These are phyloP conservation scores for Hyppa rectilinea DNA, from an alignment of 2,888 invertebrate species.

Conservation along the genomic window DNA sequence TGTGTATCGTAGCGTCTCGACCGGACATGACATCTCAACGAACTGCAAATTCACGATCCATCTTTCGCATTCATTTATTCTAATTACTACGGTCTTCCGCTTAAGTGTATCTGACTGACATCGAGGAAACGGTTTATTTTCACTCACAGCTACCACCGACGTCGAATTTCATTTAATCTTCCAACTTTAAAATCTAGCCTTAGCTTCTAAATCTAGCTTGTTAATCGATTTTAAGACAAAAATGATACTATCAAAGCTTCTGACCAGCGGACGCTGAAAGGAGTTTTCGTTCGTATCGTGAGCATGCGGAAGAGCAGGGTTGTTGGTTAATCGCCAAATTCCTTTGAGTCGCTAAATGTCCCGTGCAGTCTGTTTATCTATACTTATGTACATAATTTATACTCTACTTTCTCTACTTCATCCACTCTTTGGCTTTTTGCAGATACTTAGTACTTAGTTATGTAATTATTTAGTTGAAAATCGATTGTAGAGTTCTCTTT, in stretches of 20 bases:
- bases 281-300: conserved; percentile 6
- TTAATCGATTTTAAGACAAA: not conserved
- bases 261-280: not conserved
- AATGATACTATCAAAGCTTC: not conserved
- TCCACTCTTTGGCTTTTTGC: not conserved
- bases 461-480: not conserved
- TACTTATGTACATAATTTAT: not conserved
- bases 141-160: not conserved
- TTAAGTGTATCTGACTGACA: conserved; percentile 9
- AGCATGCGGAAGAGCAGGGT: conserved; percentile 39
- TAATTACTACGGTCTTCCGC: conserved; percentile 52
- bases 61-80: conserved; percentile 58
- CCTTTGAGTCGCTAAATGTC: conserved; percentile 23
- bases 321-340: conserved; percentile 53
- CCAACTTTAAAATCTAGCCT: too few species aligned
- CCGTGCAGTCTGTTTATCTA: not conserved
- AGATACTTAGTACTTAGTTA: not conserved
- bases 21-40: conserved; percentile 68
- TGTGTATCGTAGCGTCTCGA: conserved; percentile 36
- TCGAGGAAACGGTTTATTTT: conserved; percentile 8
- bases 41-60: conserved; percentile 65
- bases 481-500: not conserved
- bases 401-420: not conserved
- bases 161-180: not conserved
- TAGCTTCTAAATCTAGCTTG: not conserved